phyloP scores from a whole-genome alignment of 2,797 vertebrate genomes.

The Cuculus canorus region DNA sequence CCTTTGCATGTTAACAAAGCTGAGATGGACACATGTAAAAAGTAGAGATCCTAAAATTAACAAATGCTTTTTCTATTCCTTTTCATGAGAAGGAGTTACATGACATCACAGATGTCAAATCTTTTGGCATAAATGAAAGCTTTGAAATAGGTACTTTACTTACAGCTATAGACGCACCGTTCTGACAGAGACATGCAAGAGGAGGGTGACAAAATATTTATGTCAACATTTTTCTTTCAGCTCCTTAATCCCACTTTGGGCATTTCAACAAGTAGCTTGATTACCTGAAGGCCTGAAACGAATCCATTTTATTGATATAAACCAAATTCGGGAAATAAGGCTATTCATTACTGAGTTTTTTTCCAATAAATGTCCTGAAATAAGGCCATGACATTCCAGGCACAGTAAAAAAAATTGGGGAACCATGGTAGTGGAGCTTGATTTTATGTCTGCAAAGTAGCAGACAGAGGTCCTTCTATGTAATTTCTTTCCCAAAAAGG shows the following conservation, averaged over 20 bases:
- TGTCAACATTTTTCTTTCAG: background rate
- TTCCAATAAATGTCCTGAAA: background rate
- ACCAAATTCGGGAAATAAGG: background rate
- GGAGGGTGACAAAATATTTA: background rate
- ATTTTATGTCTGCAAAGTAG: background rate
- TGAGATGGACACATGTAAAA: background rate
- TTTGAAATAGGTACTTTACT: background rate
- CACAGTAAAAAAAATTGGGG: background rate
- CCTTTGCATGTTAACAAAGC: background rate
- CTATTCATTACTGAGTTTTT: background rate
- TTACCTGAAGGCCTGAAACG: background rate
- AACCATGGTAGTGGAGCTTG: background rate
- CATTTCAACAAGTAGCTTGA: background rate
- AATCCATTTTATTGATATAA: background rate
- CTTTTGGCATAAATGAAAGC: background rate
- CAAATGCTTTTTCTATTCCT: background rate
- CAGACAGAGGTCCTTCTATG: background rate
- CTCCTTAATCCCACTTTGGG: background rate
- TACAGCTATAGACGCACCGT: background rate
- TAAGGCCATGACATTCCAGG: background rate
- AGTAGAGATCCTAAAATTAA: background rate
- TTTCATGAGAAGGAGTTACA: background rate
- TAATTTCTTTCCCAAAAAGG: background rate
- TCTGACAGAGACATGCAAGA: background rate
- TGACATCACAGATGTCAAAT: background rate